Evolutionary conservation across 2,888 invertebrate genomes (phyloP).

Genomic region (Ornithoptera alexandrae): DNA sequence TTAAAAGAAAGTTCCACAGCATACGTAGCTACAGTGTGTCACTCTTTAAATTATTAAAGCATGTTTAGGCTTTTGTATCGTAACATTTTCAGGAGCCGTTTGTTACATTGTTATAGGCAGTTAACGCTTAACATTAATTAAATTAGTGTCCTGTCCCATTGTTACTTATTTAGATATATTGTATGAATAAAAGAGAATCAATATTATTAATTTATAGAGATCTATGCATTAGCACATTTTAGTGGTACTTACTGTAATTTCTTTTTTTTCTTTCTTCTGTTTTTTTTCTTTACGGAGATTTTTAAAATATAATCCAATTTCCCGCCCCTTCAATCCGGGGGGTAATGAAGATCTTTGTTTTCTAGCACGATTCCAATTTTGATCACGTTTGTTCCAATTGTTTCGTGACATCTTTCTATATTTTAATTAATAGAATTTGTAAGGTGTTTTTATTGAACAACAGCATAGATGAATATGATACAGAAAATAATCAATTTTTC

Average conservation of each 20-base stretch:
- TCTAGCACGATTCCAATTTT: slow-evolving; percentile 23
- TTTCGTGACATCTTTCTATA: slow-evolving; percentile 35
- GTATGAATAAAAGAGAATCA: no score
- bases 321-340: slow-evolving; percentile 66
- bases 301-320: slow-evolving; percentile 60
- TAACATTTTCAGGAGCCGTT: no score
- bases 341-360: slow-evolving; percentile 48
- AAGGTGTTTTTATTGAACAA: neutral
- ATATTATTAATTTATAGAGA: neutral
- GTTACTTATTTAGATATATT: neutral
- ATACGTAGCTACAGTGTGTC: no score
- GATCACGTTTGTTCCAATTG: slow-evolving; percentile 34
- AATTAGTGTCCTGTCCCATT: neutral
- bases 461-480: no score
- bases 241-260: neutral
- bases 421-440: neutral
- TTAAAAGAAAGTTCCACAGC: no score
- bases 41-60: no score
- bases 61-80: no score
- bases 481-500: neutral
- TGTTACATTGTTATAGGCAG: no score
- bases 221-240: neutral
- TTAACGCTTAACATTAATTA: no score
- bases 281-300: slow-evolving; percentile 34
- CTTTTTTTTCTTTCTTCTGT: slow-evolving; percentile 11